phyloP scores from a whole-genome alignment of 2,888 invertebrate genomes.

The Andrena haemorrhoa region DNA sequence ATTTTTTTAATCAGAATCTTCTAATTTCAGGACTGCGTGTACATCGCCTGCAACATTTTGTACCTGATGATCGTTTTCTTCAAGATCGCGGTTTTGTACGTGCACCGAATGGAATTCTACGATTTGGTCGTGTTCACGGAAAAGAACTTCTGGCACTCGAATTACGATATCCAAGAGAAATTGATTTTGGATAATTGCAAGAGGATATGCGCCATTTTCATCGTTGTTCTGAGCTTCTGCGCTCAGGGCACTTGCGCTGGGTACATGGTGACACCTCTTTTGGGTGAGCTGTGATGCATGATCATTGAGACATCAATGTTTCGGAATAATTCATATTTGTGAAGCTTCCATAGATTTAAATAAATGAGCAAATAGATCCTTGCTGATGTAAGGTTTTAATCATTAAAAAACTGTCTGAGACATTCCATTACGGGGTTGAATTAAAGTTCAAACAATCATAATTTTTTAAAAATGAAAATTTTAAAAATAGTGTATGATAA shows the following conservation, averaged over 20 bases:
- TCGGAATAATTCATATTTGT: background rate
- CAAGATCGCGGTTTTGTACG: constrained; percentile 31
- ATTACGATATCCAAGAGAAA: constrained; percentile 29
- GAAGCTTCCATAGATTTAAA: background rate
- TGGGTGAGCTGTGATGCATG: constrained; percentile 49
- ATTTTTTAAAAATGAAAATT: too few relatives aligned
- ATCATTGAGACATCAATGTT: background rate
- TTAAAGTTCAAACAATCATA: too few relatives aligned
- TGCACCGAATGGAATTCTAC: constrained; percentile 48
- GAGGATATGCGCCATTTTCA: constrained; percentile 18
- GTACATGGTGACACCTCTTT: constrained; percentile 62
- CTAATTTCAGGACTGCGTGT: constrained; percentile 39
- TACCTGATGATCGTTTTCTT: constrained; percentile 35
- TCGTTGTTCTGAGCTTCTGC: constrained; percentile 49
- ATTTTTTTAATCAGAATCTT: background rate
- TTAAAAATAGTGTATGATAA: too few relatives aligned
- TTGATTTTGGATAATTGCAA: constrained; percentile 22
- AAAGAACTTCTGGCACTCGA: constrained; percentile 61
- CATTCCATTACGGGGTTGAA: too few relatives aligned
- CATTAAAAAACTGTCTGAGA: too few relatives aligned
- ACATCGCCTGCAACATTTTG: constrained; percentile 33
- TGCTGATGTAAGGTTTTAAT: too few relatives aligned
- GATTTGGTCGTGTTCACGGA: constrained; percentile 62
- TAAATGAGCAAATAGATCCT: background rate
- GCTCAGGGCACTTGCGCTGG: constrained; percentile 53